Evolutionary conservation across 1,140 invertebrate genomes (phyloP).

Genomic region (Pseudomyrmex concolor): DNA sequence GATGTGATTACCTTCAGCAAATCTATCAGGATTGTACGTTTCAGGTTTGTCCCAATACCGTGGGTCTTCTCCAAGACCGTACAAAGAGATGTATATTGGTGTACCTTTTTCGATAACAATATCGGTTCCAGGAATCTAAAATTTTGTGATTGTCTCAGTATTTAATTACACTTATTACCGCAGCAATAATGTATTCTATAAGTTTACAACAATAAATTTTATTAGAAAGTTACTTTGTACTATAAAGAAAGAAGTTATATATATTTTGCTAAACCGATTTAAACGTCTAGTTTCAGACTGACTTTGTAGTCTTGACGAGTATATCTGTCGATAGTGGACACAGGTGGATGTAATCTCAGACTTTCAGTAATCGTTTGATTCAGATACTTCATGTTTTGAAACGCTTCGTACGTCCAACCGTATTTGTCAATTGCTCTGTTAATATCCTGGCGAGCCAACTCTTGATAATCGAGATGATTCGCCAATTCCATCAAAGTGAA

Average conservation of each 20-base stretch:
- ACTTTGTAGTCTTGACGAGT: slow-evolving; percentile 80
- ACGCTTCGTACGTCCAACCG: slow-evolving; percentile 65
- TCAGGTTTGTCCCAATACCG: slow-evolving; percentile 83
- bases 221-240: neutral
- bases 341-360: slow-evolving; percentile 86
- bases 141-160: neutral
- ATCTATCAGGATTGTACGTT: slow-evolving; percentile 84
- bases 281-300: neutral
- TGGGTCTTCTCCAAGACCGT: slow-evolving; percentile 81
- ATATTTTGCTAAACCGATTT: neutral
- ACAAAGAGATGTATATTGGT: slow-evolving; percentile 69
- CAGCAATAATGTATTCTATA: neutral
- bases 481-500: slow-evolving; percentile 82
- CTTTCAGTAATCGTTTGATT: slow-evolving; percentile 74
- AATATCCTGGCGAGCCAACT: slow-evolving; percentile 86
- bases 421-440: slow-evolving; percentile 76
- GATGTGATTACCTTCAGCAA: slow-evolving; percentile 70
- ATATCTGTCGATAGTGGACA: slow-evolving; percentile 85
- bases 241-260: neutral
- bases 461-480: slow-evolving; percentile 69
- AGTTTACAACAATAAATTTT: neutral
- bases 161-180: neutral
- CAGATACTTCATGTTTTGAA: slow-evolving; percentile 74
- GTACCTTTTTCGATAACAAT: slow-evolving; percentile 80
- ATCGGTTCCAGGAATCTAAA: slow-evolving; percentile 79